These are phyloP conservation scores for Allacma fusca DNA, from an alignment of 2,888 invertebrate genomes.

Conservation along the genomic window DNA sequence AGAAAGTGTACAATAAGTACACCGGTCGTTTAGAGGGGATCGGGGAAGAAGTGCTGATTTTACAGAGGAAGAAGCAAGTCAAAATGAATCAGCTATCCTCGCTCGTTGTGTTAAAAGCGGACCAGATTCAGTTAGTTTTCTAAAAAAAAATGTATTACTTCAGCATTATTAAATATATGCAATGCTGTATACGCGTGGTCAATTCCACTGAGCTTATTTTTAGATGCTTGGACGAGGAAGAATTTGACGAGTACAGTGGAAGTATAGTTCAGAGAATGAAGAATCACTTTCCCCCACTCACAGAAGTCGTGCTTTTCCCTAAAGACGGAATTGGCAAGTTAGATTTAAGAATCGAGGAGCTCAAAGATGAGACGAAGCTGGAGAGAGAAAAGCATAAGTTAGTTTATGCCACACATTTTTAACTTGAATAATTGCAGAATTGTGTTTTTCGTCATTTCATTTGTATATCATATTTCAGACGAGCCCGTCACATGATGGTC, in stretches of 20 bases:
- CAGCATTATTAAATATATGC: not conserved
- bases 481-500: conserved; percentile 53
- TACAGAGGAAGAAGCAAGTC: conserved; percentile 76
- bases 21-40: conserved; percentile 53
- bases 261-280: conserved; percentile 49
- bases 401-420: not conserved
- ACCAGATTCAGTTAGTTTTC: conserved; percentile 73
- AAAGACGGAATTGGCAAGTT: conserved; percentile 54
- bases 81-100: conserved; percentile 80
- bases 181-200: too few species aligned
- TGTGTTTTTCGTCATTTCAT: not conserved
- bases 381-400: conserved; percentile 54
- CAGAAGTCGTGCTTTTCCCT: conserved; percentile 56
- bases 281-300: conserved; percentile 52
- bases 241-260: conserved; percentile 48
- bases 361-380: conserved; percentile 47
- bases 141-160: not conserved
- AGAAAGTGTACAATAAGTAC: conserved; percentile 50
- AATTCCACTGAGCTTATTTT: too few species aligned
- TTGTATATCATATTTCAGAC: conserved; percentile 40
- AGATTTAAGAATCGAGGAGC: conserved; percentile 50
- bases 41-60: conserved; percentile 53
- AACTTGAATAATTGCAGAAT: too few species aligned
- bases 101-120: conserved; percentile 73
- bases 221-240: conserved; percentile 59